Evolutionary conservation across 23 tunicate genomes (phyloP), one percentile per base, ranked within the genome.

Genomic region (Corella eumyota): DNA sequence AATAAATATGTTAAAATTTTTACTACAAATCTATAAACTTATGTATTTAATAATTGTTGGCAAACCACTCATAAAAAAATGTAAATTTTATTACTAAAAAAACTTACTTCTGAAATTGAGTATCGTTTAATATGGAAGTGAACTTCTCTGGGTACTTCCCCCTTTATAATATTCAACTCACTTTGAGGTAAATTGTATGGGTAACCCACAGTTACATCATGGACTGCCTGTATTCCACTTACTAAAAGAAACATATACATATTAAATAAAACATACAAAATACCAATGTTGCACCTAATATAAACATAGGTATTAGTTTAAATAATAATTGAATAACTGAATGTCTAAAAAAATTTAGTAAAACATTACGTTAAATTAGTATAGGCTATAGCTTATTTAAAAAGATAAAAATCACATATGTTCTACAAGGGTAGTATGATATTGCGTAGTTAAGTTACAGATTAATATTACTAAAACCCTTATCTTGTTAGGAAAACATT

Each of bases 161-260:
- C 99, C 19, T 60, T 65, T 11, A 79, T 26, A 21, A 92, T 27
- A 19, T 83, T 68, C 9, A 28, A 25, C 62, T 92, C 99, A 24
- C 68, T 70, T 54, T 65, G 72, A 2, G 79, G 61, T 30, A 92
- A 36, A 24, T 84, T 63, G 58, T 72, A 58, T 0, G 99, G 93
- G 48, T 83, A 92, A 15, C 78, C 99, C 9, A 92, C 81, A 2
- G 99, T 92, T 37, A 92, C 79, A 60, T 92, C 99, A 66, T 92
- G 87, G 34, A 92, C 85, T 2, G 93, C 85, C 21, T 92, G 81
- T 11, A 92, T 84, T 25, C 81, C 98, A 0, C 85, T 57, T 7
- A 77, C 98, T 85, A 66, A 4, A n/a, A 60, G 44, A 68, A 46
- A 34, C 35, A 45, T 2, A 45, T 11, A 40, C 11, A n/a, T n/a